Evolutionary conservation across 2,797 vertebrate genomes (phyloP).

Genomic region (Euphonia xanthogaster): DNA sequence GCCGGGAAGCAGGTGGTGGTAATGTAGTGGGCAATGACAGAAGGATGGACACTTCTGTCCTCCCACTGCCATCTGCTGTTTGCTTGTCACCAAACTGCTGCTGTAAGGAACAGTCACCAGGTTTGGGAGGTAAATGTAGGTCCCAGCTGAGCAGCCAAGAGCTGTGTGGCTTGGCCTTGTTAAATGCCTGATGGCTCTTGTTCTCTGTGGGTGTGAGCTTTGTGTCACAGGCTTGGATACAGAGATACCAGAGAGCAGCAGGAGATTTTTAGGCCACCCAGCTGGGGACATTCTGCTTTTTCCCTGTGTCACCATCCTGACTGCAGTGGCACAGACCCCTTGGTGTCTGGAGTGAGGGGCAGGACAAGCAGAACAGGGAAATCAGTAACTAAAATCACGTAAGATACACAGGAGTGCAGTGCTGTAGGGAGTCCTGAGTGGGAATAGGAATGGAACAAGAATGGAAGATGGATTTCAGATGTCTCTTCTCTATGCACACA

Average conservation of each 20-base stretch:
- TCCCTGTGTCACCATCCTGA: background rate
- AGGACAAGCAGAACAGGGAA: background rate
- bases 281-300: background rate
- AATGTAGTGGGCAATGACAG: background rate
- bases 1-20: slow-evolving; percentile 1
- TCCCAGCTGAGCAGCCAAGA: background rate
- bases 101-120: background rate
- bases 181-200: background rate
- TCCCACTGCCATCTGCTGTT: slow-evolving; percentile 13
- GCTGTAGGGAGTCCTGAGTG: background rate
- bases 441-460: background rate
- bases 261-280: background rate
- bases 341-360: background rate
- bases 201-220: background rate
- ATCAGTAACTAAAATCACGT: background rate
- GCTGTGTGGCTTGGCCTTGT: background rate
- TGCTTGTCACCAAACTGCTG: background rate
- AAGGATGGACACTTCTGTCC: background rate
- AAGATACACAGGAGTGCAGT: background rate
- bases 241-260: background rate
- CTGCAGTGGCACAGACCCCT: background rate
- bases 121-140: background rate
- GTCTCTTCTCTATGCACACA: background rate
- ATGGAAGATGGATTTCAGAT: background rate
- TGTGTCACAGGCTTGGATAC: background rate